A percentile compares a stretch with the other conserved stretches of the same genome.
phyloP scores from a whole-genome alignment of 2,797 vertebrate species.

The Chrosomus eos region DNA sequence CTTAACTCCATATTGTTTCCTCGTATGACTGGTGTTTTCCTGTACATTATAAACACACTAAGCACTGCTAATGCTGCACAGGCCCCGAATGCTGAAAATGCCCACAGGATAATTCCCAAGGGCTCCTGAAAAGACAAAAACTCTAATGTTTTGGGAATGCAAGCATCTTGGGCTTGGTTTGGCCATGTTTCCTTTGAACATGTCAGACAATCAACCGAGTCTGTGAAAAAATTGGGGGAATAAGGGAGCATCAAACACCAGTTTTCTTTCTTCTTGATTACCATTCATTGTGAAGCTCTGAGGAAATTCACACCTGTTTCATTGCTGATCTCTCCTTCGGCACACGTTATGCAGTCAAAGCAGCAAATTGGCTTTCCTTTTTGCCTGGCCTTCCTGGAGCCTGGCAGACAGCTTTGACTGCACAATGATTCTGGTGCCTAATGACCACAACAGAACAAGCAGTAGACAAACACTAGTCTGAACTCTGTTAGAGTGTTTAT shows the following conservation, averaged over 20 bases:
- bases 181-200: slow-evolving; percentile 73
- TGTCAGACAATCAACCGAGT: slow-evolving; percentile 71
- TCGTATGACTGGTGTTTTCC: slow-evolving; percentile 73
- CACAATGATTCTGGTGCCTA: slow-evolving; percentile 74
- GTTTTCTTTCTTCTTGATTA: neutral
- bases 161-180: slow-evolving; percentile 66
- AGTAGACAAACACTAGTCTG: neutral
- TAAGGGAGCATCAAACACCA: neutral
- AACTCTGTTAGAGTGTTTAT: neutral
- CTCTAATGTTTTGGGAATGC: slow-evolving; percentile 69
- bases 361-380: slow-evolving; percentile 76
- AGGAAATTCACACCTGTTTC: slow-evolving; percentile 26
- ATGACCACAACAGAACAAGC: slow-evolving; percentile 25
- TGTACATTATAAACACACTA: slow-evolving; percentile 66
- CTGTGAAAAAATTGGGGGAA: slow-evolving; percentile 55
- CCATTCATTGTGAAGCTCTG: neutral
- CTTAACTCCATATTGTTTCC: slow-evolving; percentile 80
- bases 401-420: slow-evolving; percentile 73
- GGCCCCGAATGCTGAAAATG: slow-evolving; percentile 67
- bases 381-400: slow-evolving; percentile 70
- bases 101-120: slow-evolving; percentile 71
- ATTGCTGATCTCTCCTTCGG: slow-evolving; percentile 77
- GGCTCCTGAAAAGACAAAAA: slow-evolving; percentile 73
- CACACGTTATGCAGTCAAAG: slow-evolving; percentile 77
- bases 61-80: slow-evolving; percentile 64